Base-by-base conservation (phyloP, 2,113 vertebrate species). In the Paramormyrops kingsleyae region DNA sequence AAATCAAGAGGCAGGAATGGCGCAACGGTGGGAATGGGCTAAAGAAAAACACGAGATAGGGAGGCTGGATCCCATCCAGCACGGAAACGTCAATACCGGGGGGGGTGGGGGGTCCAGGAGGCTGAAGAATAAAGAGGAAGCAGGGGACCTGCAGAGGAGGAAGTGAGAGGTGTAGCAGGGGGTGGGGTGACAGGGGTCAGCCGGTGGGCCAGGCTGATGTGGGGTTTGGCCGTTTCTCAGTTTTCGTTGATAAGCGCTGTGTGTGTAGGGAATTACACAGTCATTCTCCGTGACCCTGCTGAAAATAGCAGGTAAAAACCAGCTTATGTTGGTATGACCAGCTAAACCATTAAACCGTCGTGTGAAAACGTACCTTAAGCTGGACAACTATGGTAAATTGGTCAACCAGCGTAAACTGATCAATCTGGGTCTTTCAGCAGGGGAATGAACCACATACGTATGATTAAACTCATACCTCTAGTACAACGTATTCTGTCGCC, bases 11-110 rank as follows among this genome's bases (percentile, higher is more conserved):
- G 35, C 47, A 88, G 92, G 90, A 92, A 92, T 90, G 91, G 88
- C 49, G 77, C 87, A 87, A 90, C 91, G 13, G 89, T 94, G 91
- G 92, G 92, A 92, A 93, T 74, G 70, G 27, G 85, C 77, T 80
- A 50, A 91, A 47, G 39, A 5, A 91, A 90, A 89, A 27, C 66
- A 87, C 44, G 90, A 90, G 70, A 39, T 27, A 74, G 42, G 5
- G 53, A 46, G 5, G 24, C 52, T 31, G 52, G 39, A 31, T 24
- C 0, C 2, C 4, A 21, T 89, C 74, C 88, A 89, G 70, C 49
- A n/a, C n/a, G 27, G 47, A 53, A 89, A 80, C 13, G 70, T 50
- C 17, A 53, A 52, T n/a, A 83, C 8, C 7, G 24, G 80, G 9
- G 80, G 12, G n/a, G 52, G 52, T 19, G 15, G 17, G 17, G 50